Percentiles rank a stretch among this genome's conserved stretches.
Evolutionary conservation across 1,140 invertebrate species (phyloP).

Genomic region (Heliothis virescens): DNA sequence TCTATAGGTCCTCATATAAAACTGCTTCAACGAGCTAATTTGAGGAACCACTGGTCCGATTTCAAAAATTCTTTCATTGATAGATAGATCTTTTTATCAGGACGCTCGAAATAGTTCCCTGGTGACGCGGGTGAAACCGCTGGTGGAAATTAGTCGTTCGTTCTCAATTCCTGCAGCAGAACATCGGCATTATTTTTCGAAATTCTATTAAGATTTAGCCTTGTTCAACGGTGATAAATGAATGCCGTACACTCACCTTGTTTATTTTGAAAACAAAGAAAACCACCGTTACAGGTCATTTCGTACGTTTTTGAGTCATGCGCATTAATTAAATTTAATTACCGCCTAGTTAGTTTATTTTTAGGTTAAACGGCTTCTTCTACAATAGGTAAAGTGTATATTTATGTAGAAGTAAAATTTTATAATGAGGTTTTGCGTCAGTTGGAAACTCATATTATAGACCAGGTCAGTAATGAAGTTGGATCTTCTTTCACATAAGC

Average conservation of each 20-base stretch:
- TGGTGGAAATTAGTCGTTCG: too few species aligned
- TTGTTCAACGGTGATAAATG: background rate
- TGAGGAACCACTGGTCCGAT: too few species aligned
- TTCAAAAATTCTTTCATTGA: too few species aligned
- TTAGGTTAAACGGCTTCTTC: background rate
- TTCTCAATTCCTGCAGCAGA: too few species aligned
- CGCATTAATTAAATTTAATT: slow-evolving; percentile 20
- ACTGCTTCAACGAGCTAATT: too few species aligned
- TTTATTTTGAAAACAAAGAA: slow-evolving; percentile 38
- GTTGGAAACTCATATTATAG: background rate
- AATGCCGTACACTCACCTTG: slow-evolving; percentile 28
- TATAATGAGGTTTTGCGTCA: background rate
- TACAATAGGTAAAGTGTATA: background rate
- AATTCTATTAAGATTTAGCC: background rate
- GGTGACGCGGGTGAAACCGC: too few species aligned
- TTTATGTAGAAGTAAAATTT: background rate
- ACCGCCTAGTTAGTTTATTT: background rate
- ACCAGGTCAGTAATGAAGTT: too few species aligned
- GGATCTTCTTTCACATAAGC: background rate
- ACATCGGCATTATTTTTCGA: too few species aligned
- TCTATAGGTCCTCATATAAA: too few species aligned
- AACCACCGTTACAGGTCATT: slow-evolving; percentile 8
- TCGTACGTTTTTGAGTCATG: slow-evolving; percentile 21
- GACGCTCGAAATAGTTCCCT: too few species aligned
- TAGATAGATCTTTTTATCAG: too few species aligned